These are phyloP conservation scores for Thymelicus acteon DNA, from an alignment of 2,888 invertebrate species.

Conservation along the genomic window DNA sequence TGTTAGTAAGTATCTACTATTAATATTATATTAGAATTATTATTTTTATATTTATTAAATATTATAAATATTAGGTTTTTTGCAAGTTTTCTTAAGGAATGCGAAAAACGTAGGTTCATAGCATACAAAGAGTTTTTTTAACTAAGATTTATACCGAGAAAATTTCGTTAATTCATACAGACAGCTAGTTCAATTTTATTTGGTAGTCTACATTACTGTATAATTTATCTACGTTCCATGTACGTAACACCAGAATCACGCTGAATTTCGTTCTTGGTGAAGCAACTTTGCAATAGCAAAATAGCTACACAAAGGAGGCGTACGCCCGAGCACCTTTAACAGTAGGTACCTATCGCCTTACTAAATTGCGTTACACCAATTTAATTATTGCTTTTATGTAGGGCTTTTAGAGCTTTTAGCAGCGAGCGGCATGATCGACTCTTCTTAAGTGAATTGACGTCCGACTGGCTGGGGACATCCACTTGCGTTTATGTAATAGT, in stretches of 20 bases:
- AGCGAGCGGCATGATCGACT: conserved; percentile 81
- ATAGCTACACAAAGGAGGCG: conserved; percentile 43
- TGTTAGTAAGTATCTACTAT: no score
- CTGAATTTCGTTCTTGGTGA: conserved; percentile 14
- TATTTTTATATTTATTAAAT: no score
- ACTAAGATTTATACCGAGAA: no score
- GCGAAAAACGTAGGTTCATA: no score
- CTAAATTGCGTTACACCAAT: conserved; percentile 83
- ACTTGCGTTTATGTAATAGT: conserved; percentile 42
- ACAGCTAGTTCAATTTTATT: no score
- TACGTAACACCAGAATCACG: background rate
- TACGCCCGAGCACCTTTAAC: conserved; percentile 59
- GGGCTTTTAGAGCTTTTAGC: conserved; percentile 86
- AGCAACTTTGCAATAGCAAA: conserved; percentile 31
- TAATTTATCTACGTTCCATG: no score
- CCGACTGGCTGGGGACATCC: conserved; percentile 62
- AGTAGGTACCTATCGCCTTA: conserved; percentile 77
- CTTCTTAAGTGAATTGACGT: conserved; percentile 81
- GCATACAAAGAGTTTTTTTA: no score
- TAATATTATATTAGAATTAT: no score
- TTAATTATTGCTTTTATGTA: conserved; percentile 86
- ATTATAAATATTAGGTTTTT: no score
- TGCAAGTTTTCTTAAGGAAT: no score
- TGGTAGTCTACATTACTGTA: no score
- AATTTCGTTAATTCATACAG: no score